These are phyloP conservation scores for Diabrotica undecimpunctata DNA, from an alignment of 1,140 invertebrate species.

Conservation along the genomic window DNA sequence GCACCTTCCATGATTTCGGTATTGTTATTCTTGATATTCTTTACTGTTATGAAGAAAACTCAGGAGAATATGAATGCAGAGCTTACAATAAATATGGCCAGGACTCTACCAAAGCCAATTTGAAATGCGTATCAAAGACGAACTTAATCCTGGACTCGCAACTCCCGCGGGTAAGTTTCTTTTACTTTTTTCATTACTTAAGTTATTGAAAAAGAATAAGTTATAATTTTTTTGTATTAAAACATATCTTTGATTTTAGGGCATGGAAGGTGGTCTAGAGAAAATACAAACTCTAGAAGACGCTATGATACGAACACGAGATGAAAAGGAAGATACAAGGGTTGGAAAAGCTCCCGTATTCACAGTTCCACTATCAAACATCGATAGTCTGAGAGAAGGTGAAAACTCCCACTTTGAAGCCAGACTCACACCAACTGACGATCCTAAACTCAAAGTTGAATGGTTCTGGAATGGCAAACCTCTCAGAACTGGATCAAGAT, in stretches of 20 bases:
- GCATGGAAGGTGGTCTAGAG: constrained; percentile 89
- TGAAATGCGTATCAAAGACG: constrained; percentile 85
- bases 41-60: constrained; percentile 96
- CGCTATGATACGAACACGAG: constrained; percentile 67
- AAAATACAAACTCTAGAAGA: constrained; percentile 92
- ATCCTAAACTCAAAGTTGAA: constrained; percentile 91
- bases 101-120: constrained; percentile 78
- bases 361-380: constrained; percentile 82
- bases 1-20: constrained; percentile 95
- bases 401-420: constrained; percentile 95
- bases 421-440: constrained; percentile 85
- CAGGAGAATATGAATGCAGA: constrained; percentile 87
- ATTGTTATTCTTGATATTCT: constrained; percentile 95
- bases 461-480: constrained; percentile 95
- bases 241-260: constrained; percentile 51
- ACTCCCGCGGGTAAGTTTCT: constrained; percentile 69
- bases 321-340: constrained; percentile 66
- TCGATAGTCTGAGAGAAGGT: constrained; percentile 80
- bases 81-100: constrained; percentile 90
- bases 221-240: constrained; percentile 8
- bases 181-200: constrained; percentile 6
- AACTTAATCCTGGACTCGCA: constrained; percentile 93
- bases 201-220: not conserved
- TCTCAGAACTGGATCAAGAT: constrained; percentile 81
- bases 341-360: constrained; percentile 84